Conservation (phyloP, 2,113 vertebrate species). For the Rhea pennata region DNA sequence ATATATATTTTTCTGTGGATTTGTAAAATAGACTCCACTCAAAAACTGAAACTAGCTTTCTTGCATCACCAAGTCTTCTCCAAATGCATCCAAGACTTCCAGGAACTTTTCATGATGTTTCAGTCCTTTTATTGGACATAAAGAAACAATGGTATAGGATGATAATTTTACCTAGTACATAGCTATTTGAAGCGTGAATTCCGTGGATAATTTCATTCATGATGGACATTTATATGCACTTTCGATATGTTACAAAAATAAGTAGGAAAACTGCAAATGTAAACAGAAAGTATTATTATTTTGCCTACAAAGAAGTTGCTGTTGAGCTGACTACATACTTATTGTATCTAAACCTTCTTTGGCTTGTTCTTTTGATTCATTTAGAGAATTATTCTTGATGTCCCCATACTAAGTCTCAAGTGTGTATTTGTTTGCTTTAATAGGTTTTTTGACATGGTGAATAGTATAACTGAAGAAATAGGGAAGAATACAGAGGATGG, state of each 20-base stretch:
- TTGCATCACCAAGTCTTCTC: not conserved
- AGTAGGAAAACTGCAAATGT: not conserved
- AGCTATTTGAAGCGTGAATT: not conserved
- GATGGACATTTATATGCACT: not conserved
- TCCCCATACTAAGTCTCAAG: not conserved
- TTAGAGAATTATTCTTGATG: not conserved
- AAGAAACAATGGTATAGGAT: not conserved
- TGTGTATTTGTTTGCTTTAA: not conserved
- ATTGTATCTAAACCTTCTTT: not conserved
- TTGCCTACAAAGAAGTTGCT: not conserved
- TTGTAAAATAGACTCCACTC: not conserved
- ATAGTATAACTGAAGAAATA: conserved; percentile 91
- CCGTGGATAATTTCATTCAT: not conserved
- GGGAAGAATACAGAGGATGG: conserved; percentile 89
- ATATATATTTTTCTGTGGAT: not conserved
- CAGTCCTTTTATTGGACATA: not conserved
- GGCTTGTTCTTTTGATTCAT: not conserved
- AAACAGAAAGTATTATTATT: not conserved
- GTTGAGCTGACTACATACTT: not conserved
- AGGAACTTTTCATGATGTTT: not conserved
- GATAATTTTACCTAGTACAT: not conserved
- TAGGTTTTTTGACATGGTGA: conserved; percentile 97
- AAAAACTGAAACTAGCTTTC: not conserved
- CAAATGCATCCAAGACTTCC: not conserved
- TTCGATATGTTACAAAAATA: not conserved